Evolutionary conservation across 2,113 vertebrate species (phyloP), one percentile per base, ranked within the genome.

Genomic region (Colinus virginianus): DNA sequence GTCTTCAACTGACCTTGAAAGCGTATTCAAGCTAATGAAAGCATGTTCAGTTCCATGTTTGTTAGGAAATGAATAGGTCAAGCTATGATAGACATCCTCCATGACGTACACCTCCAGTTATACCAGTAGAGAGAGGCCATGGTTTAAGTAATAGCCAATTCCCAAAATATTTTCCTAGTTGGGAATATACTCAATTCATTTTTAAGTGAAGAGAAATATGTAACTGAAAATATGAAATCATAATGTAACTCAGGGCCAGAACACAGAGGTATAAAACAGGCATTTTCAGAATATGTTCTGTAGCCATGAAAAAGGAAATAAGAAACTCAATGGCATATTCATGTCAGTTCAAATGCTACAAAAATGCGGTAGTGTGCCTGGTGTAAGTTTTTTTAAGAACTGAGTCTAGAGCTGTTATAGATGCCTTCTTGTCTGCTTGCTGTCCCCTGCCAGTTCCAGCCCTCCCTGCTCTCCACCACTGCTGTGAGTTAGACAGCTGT

Each of bases 61-160:
- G 58, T 78, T 81, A 91, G 82, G 69, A 90, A 90, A 89, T 70
- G 84, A 93, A 96, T 95, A 95, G 81, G 84, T 78, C 90, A 93
- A 74, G 59, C 81, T 78, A 68, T 92, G 93, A 93, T 90, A 77
- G 71, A 91, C 93, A 70, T 87, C 59, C 68, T 87, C 32, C 0
- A 15, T 89, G 90, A 92, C 92, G 90, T 90, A 88, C 91, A 92
- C 51, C 48, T 97, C 86, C 95, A 95, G 95, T 94, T 95, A 68
- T 45, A 81, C 49, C 75, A 66, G 70, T 49, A 89, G 85, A 86
- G 83, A 97, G 82, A 93, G 91, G 74, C 72, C 71, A 85, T 89
- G 96, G 93, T 90, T 90, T 94, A 94, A 85, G 85, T 84, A 92
- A 67, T 90, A 23, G 56, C 55, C 70, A 30, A 9, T 89, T 94